Evolutionary conservation across 2,113 vertebrate genomes (phyloP), one percentile per base, ranked within the genome.

Genomic region (Malurus cyaneus): DNA sequence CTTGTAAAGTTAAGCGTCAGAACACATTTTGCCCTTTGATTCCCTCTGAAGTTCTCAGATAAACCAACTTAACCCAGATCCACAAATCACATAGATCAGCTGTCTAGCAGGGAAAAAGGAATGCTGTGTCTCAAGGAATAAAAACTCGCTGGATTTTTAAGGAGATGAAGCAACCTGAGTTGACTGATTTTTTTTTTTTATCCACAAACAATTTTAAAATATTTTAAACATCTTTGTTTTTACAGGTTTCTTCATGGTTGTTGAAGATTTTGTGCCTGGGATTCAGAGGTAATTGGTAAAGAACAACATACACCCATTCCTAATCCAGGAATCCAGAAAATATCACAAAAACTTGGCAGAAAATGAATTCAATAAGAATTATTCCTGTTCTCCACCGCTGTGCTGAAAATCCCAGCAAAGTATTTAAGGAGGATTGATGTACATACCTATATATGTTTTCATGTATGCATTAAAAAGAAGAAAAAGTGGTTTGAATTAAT

Each of bases 11-110:
- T 32, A 94, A 86, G 56, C 3, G 2, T 83, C 93, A 90, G 88
- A 94, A 81, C 69, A 94, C 53, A 94, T 74, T 81, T 93, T 96
- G 92, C 88, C 92, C 94, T 96, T 93, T 93, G 80, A 94, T 86
- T 95, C 85, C 76, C n/a, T 84, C 80, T 78, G 24, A 83, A 93
- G 71, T 78, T 88, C 56, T 84, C 88, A 86, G 76, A 93, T 95
- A 96, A 96, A 84, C 72, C 76, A 69, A 39, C 67, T 93, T 88
- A 83, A 34, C n/a, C 85, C 59, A 92, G 67, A 88, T 60, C n/a
- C 56, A 83, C 71, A 93, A 73, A 88, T 88, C 54, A 86, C 29
- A 78, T 64, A 44, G 24, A 80, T 92, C 67, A 80, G 49, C 78
- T 87, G 69, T 83, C 82, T 32, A 90, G 52, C 34, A 80, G 23